Base-by-base conservation (phyloP, 2,113 vertebrate species). In the Poeciliopsis turrubarensis region DNA sequence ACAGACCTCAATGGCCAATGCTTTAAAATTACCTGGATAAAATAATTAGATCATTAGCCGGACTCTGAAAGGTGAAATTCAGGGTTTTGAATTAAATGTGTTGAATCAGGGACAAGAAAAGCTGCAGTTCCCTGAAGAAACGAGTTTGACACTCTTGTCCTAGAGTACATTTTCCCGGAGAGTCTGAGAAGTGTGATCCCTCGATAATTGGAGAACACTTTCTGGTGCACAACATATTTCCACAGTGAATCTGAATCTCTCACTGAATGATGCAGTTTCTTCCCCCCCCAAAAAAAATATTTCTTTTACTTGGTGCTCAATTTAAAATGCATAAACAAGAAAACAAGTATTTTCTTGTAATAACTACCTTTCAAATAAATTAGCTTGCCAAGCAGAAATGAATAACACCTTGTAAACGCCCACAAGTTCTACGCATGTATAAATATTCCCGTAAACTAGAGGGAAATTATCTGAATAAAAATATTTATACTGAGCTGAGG, bases 401-500 rank as follows among this genome's bases (percentile, higher is more conserved):
- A 65, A 44, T 60, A 54, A 14, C 12, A 41, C 14, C 25, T 22
- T 3, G 6, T 37, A 71, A 63, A 79, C 39, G 61, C 76, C 17
- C 63, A 0, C 32, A 70, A 26, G 67, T 57, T 57, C n/a, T 32
- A 30, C 51, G 30, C 27, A 17, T 32, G 10, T 63, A 34, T 79
- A 44, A 31, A 74, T 22, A 41, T 54, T 60, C 39, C 17, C 31
- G 8, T 41, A 68, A 57, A 70, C 68, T 41, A 60, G 68, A 69
- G 32, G 39, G 3, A 41, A 41, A 70, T 47, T n/a, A 77, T 29
- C 32, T 25, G 39, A 39, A 27, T 67, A 8, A 61, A 85, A 72
- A 64, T 65, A 41, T 27, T 9, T 37, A 65, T 31, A 80, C 73
- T 76, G 60, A 79, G 25, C 12, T n/a, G 25, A 8, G 26, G 37